Evolutionary conservation across 2,797 vertebrate species (phyloP), one percentile per base, ranked within the genome.

Genomic region (Pachyuromys duprasi): DNA sequence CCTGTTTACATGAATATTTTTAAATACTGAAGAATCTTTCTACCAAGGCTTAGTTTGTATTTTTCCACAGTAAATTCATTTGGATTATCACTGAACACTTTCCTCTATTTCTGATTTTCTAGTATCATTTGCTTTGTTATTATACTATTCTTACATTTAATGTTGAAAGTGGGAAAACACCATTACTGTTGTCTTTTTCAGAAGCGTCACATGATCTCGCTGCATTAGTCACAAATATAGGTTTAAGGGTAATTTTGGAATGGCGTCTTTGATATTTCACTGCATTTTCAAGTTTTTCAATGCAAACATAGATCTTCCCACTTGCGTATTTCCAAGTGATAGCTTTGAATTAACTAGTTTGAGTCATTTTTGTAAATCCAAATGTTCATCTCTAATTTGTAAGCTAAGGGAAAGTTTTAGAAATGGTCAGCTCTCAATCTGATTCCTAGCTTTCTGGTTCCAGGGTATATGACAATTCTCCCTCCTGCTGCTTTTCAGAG

Each of bases 231-330:
- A 95, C 89, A 93, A 96, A 94, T 91, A 90, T 49, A 94, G 89
- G 78, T 96, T 96, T 95, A 80, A 96, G 65, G 55, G 26, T 65
- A 31, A 70, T 97, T 96, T 97, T 1, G 55, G 0, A 62, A 96
- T 96, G 67, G 70, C 82, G 94, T 96, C 70, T 65, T 89, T 80
- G 62, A 92, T 91, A 81, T 97, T 94, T 79, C 15, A 11, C 92
- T 97, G 60, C 79, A 74, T 90, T 92, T 65, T 8, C 74, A 95
- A 95, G 49, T 95, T 97, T 97, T 95, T 76, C 12, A 95, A 96
- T 94, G 79, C 49, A 79, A 96, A 95, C 55, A 95, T 83, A 97
- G 97, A 97, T 88, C 96, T 98, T 97, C 95, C 96, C 70, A 78
- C 95, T 17, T 75, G 49, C 82, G 62, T 84, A 26, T 79, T 89